Base-by-base conservation (phyloP, 2,113 vertebrate species). In the Zapornia atra region DNA sequence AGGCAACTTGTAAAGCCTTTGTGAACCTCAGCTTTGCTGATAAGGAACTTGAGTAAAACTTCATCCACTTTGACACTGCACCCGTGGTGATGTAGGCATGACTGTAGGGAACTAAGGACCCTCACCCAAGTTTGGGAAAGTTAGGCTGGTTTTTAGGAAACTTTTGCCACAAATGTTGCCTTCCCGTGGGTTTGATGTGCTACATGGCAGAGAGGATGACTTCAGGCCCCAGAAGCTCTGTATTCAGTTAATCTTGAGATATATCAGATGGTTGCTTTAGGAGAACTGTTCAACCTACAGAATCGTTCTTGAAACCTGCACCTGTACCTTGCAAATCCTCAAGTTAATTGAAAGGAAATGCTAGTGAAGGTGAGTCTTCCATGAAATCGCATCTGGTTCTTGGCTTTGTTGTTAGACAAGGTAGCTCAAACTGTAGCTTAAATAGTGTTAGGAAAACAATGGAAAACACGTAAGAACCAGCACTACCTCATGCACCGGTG, bases 181-280 rank as follows among this genome's bases (percentile, higher is more conserved):
- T 79, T 61, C 15, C 25, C 3, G 3, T 16, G 11, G 31, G 10
- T 59, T 71, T 68, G 11, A 18, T 56, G 25, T 66, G 12, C 8
- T 76, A 1, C 2, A 0, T 13, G 22, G 16, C 33, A 17, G 42
- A 73, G 46, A 8, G 10, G 5, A 18, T 77, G 20, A 22, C 36
- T 66, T 2, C 28, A 63, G 28, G 15, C 24, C 36, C 24, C 25
- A 5, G 17, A 29, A 65, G 22, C 53, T 82, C 11, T 38, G 3
- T 70, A 4, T 61, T 85, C 31, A 11, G 9, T 15, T 66, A 29
- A 31, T 26, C n/a, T 75, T 11, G 7, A 50, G 4, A 9, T 25
- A 5, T 3, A 53, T 57, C 18, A 44, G 15, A 63, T 18, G 16
- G 8, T 29, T 86, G 46, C n/a, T 88, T 76, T 42, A 53, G 19